These are phyloP conservation scores for Latheticus oryzae DNA, from an alignment of 2,888 invertebrate genomes.

Conservation along the genomic window DNA sequence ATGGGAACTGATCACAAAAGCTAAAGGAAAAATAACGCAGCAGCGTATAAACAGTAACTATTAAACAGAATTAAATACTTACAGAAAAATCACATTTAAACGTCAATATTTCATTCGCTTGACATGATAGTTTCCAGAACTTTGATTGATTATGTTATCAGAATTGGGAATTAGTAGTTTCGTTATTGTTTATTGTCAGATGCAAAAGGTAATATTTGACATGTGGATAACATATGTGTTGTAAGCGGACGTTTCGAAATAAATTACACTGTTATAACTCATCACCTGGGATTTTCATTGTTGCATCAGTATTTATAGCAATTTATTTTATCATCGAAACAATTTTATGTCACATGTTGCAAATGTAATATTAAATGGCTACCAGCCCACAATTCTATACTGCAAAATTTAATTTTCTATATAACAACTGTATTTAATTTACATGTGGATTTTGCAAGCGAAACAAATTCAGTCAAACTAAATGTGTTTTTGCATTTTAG, in stretches of 20 bases:
- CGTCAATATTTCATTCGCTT: slow-evolving; percentile 19
- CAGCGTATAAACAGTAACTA: too few relatives aligned
- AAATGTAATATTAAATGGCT: slow-evolving; percentile 31
- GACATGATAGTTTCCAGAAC: too few relatives aligned
- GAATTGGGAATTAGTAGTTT: slow-evolving; percentile 52
- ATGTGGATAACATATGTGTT: slow-evolving; percentile 54
- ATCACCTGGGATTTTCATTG: slow-evolving; percentile 50
- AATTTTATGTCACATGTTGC: slow-evolving; percentile 16
- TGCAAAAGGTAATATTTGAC: slow-evolving; percentile 58
- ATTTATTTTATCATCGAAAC: slow-evolving; percentile 38
- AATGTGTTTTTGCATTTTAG: slow-evolving; percentile 1
- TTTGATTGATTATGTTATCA: slow-evolving; percentile 53
- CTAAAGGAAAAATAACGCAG: too few relatives aligned
- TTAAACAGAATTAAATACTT: too few relatives aligned
- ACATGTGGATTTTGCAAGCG: too few relatives aligned
- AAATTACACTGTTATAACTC: slow-evolving; percentile 55
- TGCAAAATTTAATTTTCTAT: slow-evolving; percentile 25
- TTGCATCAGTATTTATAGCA: slow-evolving; percentile 33
- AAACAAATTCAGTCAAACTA: neutral
- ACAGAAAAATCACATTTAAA: neutral
- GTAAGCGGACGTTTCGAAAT: slow-evolving; percentile 53
- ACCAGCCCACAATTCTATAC: slow-evolving; percentile 8
- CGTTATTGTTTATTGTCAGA: slow-evolving; percentile 58
- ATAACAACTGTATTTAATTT: neutral
- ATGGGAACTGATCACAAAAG: slow-evolving; percentile 34